Base-by-base conservation (phyloP, 2,113 vertebrate species). In the Zosterops hypoxanthus region DNA sequence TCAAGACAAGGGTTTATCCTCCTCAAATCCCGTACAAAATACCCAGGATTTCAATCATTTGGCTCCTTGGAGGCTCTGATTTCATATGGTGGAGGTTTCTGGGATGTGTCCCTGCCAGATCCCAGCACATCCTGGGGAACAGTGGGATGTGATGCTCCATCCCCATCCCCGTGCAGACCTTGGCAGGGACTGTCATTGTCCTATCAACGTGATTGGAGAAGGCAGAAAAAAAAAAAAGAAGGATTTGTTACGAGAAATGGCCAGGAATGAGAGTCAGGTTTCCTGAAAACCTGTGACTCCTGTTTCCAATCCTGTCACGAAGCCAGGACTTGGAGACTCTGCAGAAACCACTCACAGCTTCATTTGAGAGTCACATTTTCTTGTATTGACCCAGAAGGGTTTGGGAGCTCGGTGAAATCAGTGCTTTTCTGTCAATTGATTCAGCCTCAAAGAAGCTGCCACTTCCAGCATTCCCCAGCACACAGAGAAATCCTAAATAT, bases 371-470 rank as follows among this genome's bases (percentile, higher is more conserved):
- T 60, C 85, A 88, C 50, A 47, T 88, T 88, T 92, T 70, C 90
- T 61, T 2, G 2, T 88, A 88, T 69, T 88, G 88, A 93, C 86
- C 63, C 79, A 80, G 59, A 34, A 65, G 69, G 55, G 72, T 87
- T 90, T 3, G 65, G 78, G 84, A 92, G 61, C 50, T 29, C 15
- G 0, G 39, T 78, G 86, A 83, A 92, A 90, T 78, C 24, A 25
- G 56, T 86, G 76, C 33, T 90, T 92, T 81, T 39, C 57, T 79
- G 70, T 60, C n/a, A 76, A 85, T 57, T 57, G 70, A 75, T 95
- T 87, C 56, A 64, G 56, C 31, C 61, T 92, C 73, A 76, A 75
- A 90, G 71, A 64, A 68, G 47, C 16, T 3, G 5, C 33, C 33
- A 42, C 56, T 80, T 65, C 44, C 68, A 92, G 28, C 9, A 2